Conservation (phyloP, 2,888 invertebrate genomes). For the Zygogramma bicolorata region DNA sequence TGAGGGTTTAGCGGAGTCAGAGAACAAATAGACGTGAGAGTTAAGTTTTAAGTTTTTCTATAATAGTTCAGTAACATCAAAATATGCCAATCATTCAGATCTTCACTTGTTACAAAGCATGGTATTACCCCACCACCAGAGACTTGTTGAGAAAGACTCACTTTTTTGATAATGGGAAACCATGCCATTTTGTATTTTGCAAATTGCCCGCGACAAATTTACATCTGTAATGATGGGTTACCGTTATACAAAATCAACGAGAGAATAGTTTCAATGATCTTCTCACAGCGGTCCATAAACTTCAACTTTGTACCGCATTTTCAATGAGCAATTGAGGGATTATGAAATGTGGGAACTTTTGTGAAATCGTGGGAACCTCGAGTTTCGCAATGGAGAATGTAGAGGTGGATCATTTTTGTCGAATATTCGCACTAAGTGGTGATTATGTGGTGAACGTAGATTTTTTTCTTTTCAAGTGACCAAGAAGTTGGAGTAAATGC, state of each 20-base stretch:
- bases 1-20: no score
- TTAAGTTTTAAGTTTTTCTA: neutral
- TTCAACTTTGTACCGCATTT: neutral
- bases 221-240: constrained; percentile 34
- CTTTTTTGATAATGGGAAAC: constrained; percentile 36
- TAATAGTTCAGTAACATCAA: neutral
- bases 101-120: neutral
- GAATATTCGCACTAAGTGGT: neutral
- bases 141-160: constrained; percentile 21
- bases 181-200: constrained; percentile 33
- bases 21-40: no score
- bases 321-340: neutral
- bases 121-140: neutral
- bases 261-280: neutral
- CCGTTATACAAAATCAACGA: neutral
- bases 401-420: constrained; percentile 14
- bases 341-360: constrained; percentile 18
- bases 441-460: no score
- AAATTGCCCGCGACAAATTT: constrained; percentile 23
- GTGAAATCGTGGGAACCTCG: constrained; percentile 30
- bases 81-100: neutral
- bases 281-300: neutral
- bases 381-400: constrained; percentile 1
- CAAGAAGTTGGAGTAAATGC: neutral
- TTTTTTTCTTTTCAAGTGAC: neutral